phyloP scores from a whole-genome alignment of 2,113 vertebrate species.

The Heloderma charlesbogerti region DNA sequence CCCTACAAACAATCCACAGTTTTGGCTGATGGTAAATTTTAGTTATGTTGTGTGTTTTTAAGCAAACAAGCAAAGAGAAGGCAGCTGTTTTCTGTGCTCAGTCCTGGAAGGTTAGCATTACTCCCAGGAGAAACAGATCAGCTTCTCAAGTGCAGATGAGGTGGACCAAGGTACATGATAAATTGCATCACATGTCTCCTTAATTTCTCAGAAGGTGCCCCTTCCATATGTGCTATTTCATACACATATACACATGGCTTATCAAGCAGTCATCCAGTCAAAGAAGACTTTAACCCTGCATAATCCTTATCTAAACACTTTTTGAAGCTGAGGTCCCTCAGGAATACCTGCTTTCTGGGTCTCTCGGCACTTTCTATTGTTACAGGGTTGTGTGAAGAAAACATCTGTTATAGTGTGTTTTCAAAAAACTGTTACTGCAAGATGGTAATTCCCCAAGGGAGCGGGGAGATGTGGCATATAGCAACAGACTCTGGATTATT shows the following conservation, averaged over 20 bases:
- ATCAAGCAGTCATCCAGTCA: neutral
- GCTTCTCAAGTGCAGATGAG: neutral
- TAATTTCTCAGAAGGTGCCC: neutral
- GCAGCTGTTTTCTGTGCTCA: neutral
- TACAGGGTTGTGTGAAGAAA: constrained; percentile 40
- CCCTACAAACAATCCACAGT: no score
- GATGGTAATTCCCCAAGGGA: neutral
- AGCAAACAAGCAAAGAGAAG: constrained; percentile 12
- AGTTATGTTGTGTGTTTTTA: neutral
- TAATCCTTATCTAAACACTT: constrained; percentile 3
- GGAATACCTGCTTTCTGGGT: neutral
- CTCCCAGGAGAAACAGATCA: neutral
- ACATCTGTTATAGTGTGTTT: constrained; percentile 5
- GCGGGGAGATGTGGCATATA: constrained; percentile 19
- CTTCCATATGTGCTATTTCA: neutral
- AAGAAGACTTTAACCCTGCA: constrained; percentile 15
- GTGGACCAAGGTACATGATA: neutral
- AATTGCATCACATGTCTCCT: neutral
- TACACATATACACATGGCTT: neutral
- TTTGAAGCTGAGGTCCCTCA: constrained; percentile 8
- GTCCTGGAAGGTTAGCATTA: constrained; percentile 17
- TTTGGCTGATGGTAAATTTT: neutral
- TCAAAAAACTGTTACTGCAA: constrained; percentile 40
- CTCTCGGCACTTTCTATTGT: constrained; percentile 17
- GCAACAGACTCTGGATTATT: constrained; percentile 36